Conservation (phyloP, 2,888 invertebrate species). For the Meta bourneti region DNA sequence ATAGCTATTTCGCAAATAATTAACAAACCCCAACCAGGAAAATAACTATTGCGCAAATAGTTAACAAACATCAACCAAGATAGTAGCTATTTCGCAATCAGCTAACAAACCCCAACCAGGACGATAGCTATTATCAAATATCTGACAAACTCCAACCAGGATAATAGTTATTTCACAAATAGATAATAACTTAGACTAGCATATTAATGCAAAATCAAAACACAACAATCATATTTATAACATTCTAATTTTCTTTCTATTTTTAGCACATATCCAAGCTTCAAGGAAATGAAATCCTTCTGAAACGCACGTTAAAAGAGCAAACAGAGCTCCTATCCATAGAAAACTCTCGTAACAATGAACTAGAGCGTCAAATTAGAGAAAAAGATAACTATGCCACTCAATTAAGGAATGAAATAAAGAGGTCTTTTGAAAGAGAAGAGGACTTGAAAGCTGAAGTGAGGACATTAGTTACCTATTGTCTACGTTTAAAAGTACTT, state of each 20-base stretch:
- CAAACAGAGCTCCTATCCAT: constrained; percentile 45
- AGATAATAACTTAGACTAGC: no score
- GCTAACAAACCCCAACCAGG: no score
- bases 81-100: no score
- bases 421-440: constrained; percentile 31
- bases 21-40: no score
- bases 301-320: constrained; percentile 43
- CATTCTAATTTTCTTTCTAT: not conserved
- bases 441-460: constrained; percentile 66
- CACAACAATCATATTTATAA: no score
- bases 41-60: no score
- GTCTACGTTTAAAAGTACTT: not conserved
- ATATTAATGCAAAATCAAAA: no score
- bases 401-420: constrained; percentile 43
- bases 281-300: constrained; percentile 19
- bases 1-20: no score
- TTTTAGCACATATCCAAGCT: constrained; percentile 44
- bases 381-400: constrained; percentile 37
- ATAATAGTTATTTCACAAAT: no score
- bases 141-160: no score
- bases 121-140: no score
- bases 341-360: constrained; percentile 45
- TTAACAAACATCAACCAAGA: no score
- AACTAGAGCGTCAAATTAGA: constrained; percentile 41
- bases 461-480: not conserved